Conservation (phyloP, 92 coral and sea anemone species). For the Muricea muricata region DNA sequence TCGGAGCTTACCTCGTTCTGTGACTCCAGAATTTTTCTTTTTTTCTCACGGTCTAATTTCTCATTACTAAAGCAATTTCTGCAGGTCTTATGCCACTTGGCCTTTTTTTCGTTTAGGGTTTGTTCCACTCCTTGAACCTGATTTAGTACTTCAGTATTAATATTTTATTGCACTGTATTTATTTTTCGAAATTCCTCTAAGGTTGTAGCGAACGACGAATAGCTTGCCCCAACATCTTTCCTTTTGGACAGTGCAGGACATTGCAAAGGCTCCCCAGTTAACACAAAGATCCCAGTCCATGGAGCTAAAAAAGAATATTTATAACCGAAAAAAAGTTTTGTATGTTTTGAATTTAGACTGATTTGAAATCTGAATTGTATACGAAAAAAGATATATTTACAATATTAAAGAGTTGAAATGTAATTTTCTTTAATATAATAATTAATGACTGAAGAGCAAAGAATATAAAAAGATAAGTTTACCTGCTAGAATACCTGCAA, state of each 20-base stretch:
- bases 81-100: slow-evolving; percentile 66
- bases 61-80: slow-evolving; percentile 43
- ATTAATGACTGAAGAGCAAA: too few relatives aligned
- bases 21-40: slow-evolving; percentile 26
- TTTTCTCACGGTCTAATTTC: slow-evolving; percentile 48
- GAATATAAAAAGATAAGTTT: too few relatives aligned
- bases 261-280: slow-evolving; percentile 52
- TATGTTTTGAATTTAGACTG: too few relatives aligned
- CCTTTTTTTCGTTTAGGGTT: slow-evolving; percentile 46
- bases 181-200: slow-evolving; percentile 37
- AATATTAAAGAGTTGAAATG: too few relatives aligned
- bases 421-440: too few relatives aligned
- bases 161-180: slow-evolving; percentile 15
- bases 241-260: slow-evolving; percentile 61
- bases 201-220: slow-evolving; percentile 45
- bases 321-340: neutral
- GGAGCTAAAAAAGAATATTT: neutral
- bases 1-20: slow-evolving; percentile 32
- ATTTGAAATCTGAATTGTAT: too few relatives aligned
- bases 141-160: slow-evolving; percentile 23
- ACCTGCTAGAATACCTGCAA: too few relatives aligned
- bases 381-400: too few relatives aligned
- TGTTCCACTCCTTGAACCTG: slow-evolving; percentile 54
- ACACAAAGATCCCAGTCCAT: slow-evolving; percentile 60
- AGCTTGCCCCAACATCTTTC: slow-evolving; percentile 57